Percentiles rank a stretch among this genome's conserved stretches.
These are phyloP conservation scores for Oxyscelio sp. DNA, from an alignment of 2,888 invertebrate genomes.

Conservation along the genomic window DNA sequence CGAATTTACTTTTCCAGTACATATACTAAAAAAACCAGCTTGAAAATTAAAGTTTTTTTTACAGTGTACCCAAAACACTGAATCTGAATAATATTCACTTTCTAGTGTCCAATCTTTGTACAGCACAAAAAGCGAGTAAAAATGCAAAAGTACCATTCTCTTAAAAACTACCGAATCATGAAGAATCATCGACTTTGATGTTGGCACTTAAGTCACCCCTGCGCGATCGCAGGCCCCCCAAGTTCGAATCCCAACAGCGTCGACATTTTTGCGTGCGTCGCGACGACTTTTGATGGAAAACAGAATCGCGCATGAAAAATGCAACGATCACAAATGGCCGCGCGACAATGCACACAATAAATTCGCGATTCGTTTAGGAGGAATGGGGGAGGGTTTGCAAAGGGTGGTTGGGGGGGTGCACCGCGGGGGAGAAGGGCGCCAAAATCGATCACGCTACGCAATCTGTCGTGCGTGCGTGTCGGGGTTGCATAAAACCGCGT, in stretches of 20 bases:
- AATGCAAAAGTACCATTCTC: no score
- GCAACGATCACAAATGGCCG: slow-evolving; percentile 68
- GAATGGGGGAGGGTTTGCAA: not conserved
- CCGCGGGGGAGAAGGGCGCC: slow-evolving; percentile 31
- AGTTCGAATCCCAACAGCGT: slow-evolving; percentile 32
- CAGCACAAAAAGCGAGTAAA: no score
- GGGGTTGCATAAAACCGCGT: slow-evolving; percentile 72
- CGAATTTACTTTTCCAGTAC: no score
- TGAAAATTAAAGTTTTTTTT: no score
- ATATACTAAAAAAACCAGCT: no score
- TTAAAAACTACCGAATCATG: no score
- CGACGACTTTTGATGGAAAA: slow-evolving; percentile 52
- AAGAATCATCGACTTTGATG: no score
- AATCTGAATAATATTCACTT: no score
- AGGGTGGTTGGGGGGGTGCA: slow-evolving; percentile 5
- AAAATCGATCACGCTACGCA: slow-evolving; percentile 74
- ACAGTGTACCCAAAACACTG: no score
- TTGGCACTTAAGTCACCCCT: no score
- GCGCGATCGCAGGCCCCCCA: no score
- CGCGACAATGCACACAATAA: slow-evolving; percentile 67
- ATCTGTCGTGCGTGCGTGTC: slow-evolving; percentile 74
- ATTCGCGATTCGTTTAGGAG: slow-evolving; percentile 64
- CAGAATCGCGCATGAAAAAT: slow-evolving; percentile 52
- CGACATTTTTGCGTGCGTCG: slow-evolving; percentile 21
- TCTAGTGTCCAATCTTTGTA: no score